Evolutionary conservation across 1,140 invertebrate genomes (phyloP), one percentile per base, ranked within the genome.

Genomic region (Apolygus lucorum): DNA sequence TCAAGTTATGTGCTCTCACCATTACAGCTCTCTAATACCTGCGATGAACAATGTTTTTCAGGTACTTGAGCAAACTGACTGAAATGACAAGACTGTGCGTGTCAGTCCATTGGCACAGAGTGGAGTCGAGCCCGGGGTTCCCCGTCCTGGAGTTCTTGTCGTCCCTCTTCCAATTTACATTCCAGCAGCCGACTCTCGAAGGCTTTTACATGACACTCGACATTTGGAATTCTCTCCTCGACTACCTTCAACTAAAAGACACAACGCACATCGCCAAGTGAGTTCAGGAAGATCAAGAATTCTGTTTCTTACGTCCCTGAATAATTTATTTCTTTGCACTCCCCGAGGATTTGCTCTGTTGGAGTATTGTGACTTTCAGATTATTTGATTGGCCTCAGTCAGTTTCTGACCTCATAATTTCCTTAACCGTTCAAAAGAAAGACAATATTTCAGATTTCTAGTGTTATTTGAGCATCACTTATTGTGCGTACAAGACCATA

Each of bases 21-120:
- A 13, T 26, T 25, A 29, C 17, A 28, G 13, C 21, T 17, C 22
- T 14, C 63, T 66, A 69, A 29, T 68, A n/a, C n/a, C n/a, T n/a
- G n/a, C n/a, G n/a, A n/a, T 68, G 27, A 2, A 4, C n/a, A 52
- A 64, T n/a, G n/a, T 76, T 75, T 81, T 83, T 76, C 77, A 93
- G 91, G 76, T 95, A 93, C 76, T 80, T 92, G 71, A 90, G 93
- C 73, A 96, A 96, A 81, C 85, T 95, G 74, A 90, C 91, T n/a
- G 94, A 97, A 78, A 89, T 95, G 76, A 80, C 96, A 70, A 87
- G 89, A 71, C 79, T 96, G 28, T 90, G 95, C 81, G 86, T 95
- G 24, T 89, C 87, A 72, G 85, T 92, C 76, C 93, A 96, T 82
- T 85, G 95, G 65, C 88, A 91, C 77, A 85, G 91, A 74, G 83